Conservation (phyloP, 2,888 invertebrate species). For the Liopterus haemorrhoidalis region DNA sequence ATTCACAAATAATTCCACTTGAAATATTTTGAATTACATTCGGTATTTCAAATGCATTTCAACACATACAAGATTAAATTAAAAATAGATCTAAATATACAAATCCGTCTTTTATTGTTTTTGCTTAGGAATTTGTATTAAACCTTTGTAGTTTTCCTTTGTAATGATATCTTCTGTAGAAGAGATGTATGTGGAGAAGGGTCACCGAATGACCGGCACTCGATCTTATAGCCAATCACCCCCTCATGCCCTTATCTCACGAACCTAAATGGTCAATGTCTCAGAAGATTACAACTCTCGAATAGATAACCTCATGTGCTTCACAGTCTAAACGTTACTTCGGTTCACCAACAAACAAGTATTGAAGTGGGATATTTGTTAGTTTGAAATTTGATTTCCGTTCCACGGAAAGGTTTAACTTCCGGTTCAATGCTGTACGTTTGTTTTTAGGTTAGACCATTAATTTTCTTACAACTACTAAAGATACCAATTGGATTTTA, state of each 20-base stretch:
- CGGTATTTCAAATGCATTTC: no score
- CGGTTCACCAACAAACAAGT: slow-evolving; percentile 42
- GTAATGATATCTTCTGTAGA: no score
- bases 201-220: slow-evolving; percentile 41
- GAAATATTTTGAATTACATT: no score
- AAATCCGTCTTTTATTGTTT: no score
- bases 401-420: slow-evolving; percentile 21
- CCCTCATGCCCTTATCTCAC: slow-evolving; percentile 36
- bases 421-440: no score
- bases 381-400: slow-evolving; percentile 40
- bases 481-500: slow-evolving; percentile 31
- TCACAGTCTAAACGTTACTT: slow-evolving; percentile 37
- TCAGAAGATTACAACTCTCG: slow-evolving; percentile 32
- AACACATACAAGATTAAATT: no score
- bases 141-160: no score
- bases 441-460: no score
- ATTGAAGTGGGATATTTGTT: slow-evolving; percentile 43
- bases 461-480: slow-evolving; percentile 30
- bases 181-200: slow-evolving; percentile 40
- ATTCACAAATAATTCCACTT: no score
- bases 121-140: no score
- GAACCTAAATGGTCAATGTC: slow-evolving; percentile 31
- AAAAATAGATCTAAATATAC: no score
- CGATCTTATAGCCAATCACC: slow-evolving; percentile 41
- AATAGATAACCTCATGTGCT: background rate